These are phyloP conservation scores for Kryphioiulus occultus DNA, from an alignment of 2,888 invertebrate species.

Conservation along the genomic window DNA sequence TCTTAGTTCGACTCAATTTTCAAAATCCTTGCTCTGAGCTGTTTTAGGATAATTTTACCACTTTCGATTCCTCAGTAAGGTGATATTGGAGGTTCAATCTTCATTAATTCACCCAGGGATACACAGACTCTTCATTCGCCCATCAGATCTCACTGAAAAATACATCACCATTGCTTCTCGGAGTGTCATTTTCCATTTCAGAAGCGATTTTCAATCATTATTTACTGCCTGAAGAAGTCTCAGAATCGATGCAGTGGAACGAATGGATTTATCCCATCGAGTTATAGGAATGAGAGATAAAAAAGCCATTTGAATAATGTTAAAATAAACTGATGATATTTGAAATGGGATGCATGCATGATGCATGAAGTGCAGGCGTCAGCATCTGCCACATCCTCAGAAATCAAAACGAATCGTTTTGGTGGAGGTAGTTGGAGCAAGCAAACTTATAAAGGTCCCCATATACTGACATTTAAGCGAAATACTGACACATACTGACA, in stretches of 20 bases:
- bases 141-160: neutral
- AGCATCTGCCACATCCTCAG: constrained; percentile 5
- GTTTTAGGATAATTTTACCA: neutral
- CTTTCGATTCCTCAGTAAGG: neutral
- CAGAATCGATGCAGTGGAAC: neutral
- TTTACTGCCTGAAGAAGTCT: neutral
- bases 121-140: neutral
- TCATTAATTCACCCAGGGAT: constrained; percentile 5
- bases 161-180: neutral
- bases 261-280: neutral
- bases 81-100: neutral
- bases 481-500: no score
- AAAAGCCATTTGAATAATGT: constrained; percentile 5
- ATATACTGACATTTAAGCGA: neutral
- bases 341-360: neutral
- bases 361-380: neutral
- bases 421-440: neutral
- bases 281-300: neutral
- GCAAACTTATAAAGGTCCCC: neutral
- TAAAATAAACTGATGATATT: neutral
- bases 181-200: neutral
- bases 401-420: neutral
- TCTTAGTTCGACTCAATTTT: no score
- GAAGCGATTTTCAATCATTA: neutral
- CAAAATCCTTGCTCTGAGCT: no score